Conservation (phyloP, 2,888 invertebrate genomes). For the Heliconius sara region DNA sequence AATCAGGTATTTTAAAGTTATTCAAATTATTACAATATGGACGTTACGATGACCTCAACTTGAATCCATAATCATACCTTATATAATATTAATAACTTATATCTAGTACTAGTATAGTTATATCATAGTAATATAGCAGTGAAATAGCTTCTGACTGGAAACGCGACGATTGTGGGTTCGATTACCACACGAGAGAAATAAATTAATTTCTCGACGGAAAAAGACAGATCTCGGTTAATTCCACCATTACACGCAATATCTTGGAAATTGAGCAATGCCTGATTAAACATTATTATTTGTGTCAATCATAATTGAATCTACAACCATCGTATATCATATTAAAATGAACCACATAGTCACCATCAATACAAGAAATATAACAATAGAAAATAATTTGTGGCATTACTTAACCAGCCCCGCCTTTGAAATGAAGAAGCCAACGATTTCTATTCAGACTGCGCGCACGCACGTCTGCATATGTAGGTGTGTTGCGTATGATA, state of each 20-base stretch:
- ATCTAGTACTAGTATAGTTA: background rate
- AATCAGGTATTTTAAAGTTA: background rate
- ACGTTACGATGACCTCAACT: conserved; percentile 13
- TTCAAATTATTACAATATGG: conserved; percentile 15
- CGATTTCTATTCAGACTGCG: conserved; percentile 79
- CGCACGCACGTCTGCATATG: conserved; percentile 42
- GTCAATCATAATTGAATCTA: background rate
- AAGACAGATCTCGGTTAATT: background rate
- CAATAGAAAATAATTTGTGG: conserved; percentile 4
- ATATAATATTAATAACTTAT: background rate
- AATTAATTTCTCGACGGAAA: background rate
- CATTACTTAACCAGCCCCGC: conserved; percentile 14
- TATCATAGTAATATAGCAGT: background rate
- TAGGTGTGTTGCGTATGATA: conserved; percentile 35
- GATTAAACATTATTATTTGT: background rate
- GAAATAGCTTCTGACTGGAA: background rate
- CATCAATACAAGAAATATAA: conserved; percentile 6
- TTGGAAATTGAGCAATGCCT: too few species aligned
- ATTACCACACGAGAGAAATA: background rate
- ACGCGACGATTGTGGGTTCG: background rate
- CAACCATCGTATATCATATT: background rate
- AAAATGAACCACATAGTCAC: background rate
- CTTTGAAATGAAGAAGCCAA: conserved; percentile 53
- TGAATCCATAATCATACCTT: background rate
- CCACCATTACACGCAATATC: too few species aligned